Evolutionary conservation across 2,113 vertebrate genomes (phyloP).

Genomic region (Puntigrus tetrazona): DNA sequence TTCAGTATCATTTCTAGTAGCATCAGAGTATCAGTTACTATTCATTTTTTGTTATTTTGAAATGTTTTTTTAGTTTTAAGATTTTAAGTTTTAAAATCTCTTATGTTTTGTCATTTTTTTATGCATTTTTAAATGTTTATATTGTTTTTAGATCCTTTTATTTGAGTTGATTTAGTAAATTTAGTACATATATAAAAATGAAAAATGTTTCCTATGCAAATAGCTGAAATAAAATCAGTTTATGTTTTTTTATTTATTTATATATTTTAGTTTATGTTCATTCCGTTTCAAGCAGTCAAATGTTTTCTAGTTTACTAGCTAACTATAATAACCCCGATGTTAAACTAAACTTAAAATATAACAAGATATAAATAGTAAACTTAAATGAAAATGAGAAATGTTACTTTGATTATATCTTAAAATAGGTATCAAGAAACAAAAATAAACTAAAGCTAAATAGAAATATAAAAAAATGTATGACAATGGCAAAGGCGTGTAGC

Average conservation of each 20-base stretch:
- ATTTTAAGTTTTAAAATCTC: background rate
- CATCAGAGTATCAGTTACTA: too few species aligned
- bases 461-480: background rate
- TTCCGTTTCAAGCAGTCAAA: too few species aligned
- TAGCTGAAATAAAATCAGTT: background rate
- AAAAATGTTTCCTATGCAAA: too few species aligned
- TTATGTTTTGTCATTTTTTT: background rate
- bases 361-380: background rate
- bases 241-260: too few species aligned
- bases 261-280: too few species aligned
- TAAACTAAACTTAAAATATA: background rate
- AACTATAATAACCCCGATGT: background rate
- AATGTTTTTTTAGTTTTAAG: too few species aligned
- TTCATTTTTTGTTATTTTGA: too few species aligned
- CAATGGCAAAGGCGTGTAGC: background rate
- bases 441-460: background rate
- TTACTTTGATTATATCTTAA: background rate
- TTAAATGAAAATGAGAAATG: background rate
- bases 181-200: background rate
- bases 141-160: background rate
- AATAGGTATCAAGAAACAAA: background rate
- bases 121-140: background rate
- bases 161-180: background rate
- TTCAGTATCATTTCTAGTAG: too few species aligned
- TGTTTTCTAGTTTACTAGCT: too few species aligned